A percentile compares a stretch with the other conserved stretches of the same genome.
phyloP scores from a whole-genome alignment of 2,888 invertebrate genomes.

The Embidobia sp. region DNA sequence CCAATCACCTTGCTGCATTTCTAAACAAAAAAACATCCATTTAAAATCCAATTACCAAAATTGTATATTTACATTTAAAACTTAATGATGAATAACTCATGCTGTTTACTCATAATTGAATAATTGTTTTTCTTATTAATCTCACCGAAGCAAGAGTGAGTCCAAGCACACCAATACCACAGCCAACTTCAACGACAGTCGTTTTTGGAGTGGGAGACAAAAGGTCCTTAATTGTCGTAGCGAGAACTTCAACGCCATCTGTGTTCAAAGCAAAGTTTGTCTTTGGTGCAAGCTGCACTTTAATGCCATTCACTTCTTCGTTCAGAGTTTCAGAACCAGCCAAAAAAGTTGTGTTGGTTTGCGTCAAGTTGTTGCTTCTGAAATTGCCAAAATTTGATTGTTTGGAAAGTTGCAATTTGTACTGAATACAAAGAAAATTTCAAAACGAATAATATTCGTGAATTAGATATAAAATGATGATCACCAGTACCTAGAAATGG shows the following conservation, averaged over 20 bases:
- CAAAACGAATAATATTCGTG: too few species aligned
- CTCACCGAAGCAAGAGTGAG: constrained; percentile 77
- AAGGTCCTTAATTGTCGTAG: constrained; percentile 74
- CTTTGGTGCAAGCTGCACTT: constrained; percentile 78
- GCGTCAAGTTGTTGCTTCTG: constrained; percentile 70
- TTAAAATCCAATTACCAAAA: too few species aligned
- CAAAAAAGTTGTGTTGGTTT: constrained; percentile 76
- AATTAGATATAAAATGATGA: too few species aligned
- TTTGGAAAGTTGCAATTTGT: too few species aligned
- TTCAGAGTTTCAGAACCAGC: constrained; percentile 78
- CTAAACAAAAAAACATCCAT: constrained; percentile 70
- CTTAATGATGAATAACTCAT: too few species aligned
- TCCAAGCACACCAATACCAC: constrained; percentile 78
- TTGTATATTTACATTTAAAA: too few species aligned
- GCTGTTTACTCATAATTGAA: too few species aligned
- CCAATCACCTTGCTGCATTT: constrained; percentile 79
- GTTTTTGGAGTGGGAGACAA: constrained; percentile 72
- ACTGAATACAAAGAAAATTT: not conserved
- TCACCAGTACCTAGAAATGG: constrained; percentile 74
- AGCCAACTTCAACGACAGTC: constrained; percentile 78
- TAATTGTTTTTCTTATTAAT: too few species aligned
- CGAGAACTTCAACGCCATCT: constrained; percentile 76
- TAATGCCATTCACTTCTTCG: constrained; percentile 76
- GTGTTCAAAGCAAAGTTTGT: constrained; percentile 79
- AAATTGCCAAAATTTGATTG: too few species aligned